Percentiles rank a stretch among this genome's conserved stretches.
Conservation (phyloP, 2,113 vertebrate genomes). For the Semicossyphus pulcher region DNA sequence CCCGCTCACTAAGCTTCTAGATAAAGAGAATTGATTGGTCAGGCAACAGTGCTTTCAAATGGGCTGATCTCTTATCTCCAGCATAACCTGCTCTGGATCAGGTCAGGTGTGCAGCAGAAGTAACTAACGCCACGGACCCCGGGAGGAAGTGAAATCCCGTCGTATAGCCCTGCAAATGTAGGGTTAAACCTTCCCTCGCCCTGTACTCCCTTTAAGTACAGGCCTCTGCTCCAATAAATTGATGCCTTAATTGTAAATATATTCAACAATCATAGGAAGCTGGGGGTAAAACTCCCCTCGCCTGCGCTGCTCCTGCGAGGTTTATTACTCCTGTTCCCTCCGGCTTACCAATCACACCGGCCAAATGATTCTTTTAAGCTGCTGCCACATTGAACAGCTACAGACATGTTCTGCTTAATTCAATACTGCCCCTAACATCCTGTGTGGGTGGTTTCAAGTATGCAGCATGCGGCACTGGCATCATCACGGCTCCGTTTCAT, state of each 20-base stretch:
- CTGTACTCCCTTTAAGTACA: neutral
- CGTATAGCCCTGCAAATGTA: too few relatives aligned
- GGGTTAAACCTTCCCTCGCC: too few relatives aligned
- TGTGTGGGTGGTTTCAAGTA: slow-evolving; percentile 50
- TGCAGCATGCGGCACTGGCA: slow-evolving; percentile 43
- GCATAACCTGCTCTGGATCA: too few relatives aligned
- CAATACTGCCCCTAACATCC: slow-evolving; percentile 37
- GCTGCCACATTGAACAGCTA: slow-evolving; percentile 27
- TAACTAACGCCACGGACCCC: too few relatives aligned
- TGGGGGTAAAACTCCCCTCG: neutral
- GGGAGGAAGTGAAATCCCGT: too few relatives aligned
- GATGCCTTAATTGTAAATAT: neutral
- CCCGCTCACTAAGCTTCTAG: neutral
- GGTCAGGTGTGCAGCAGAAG: neutral
- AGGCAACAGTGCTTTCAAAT: neutral
- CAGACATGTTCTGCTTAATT: slow-evolving; percentile 55
- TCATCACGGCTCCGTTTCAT: slow-evolving; percentile 64
- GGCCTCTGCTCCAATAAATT: neutral
- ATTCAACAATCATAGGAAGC: neutral
- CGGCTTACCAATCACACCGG: slow-evolving; percentile 6
- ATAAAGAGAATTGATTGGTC: neutral
- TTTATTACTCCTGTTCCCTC: slow-evolving; percentile 11
- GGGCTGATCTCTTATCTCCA: neutral
- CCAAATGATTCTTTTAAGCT: slow-evolving; percentile 38
- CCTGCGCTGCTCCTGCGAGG: neutral